phyloP scores from a whole-genome alignment of 2,888 invertebrate species.

The Belgica antarctica region DNA sequence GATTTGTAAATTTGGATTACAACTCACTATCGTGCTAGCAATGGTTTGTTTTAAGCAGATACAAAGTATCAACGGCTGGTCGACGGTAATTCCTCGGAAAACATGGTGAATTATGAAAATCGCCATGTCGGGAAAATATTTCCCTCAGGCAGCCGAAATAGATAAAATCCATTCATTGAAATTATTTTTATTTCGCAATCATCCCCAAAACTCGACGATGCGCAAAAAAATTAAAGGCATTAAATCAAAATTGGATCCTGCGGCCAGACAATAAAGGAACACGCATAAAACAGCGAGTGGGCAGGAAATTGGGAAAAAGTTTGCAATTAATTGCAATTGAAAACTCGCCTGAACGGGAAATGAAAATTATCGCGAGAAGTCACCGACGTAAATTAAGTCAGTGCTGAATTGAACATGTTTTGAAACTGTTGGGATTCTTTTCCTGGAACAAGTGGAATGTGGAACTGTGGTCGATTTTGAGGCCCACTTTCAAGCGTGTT shows the following conservation, averaged over 20 bases:
- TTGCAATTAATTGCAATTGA: not conserved
- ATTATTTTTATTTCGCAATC: not conserved
- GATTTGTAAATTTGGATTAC: not conserved
- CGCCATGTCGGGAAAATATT: not conserved
- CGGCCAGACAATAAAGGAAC: not conserved
- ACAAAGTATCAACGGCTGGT: no score
- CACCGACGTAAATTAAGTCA: not conserved
- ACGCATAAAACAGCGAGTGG: conserved; percentile 2
- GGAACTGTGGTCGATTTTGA: no score
- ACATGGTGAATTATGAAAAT: no score
- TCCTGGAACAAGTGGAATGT: no score
- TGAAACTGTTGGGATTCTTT: no score
- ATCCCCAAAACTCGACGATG: not conserved
- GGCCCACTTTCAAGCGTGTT: no score
- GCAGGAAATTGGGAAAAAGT: not conserved
- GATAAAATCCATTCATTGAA: not conserved
- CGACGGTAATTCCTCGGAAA: not conserved
- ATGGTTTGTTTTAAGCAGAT: no score
- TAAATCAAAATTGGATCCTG: conserved; percentile 10
- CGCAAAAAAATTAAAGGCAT: not conserved
- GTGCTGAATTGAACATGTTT: not conserved
- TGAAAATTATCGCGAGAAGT: no score
- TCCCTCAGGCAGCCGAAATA: not conserved
- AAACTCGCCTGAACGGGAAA: not conserved
- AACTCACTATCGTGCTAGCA: not conserved